phyloP scores from a whole-genome alignment of 2,888 invertebrate species.

The Cylindroiulus punctatus region DNA sequence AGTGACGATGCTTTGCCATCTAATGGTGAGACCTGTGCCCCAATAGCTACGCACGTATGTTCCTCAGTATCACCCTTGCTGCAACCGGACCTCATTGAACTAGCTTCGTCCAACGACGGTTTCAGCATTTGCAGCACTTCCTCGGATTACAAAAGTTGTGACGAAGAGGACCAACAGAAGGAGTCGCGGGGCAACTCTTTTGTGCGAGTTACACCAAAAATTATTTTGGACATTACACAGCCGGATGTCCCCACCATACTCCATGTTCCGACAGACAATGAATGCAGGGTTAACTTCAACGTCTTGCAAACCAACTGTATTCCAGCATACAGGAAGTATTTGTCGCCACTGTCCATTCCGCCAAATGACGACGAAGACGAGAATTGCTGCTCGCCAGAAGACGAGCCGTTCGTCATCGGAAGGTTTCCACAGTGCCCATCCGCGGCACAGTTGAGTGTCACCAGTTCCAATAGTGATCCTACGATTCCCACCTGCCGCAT shows the following conservation, averaged over 20 bases:
- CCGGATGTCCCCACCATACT: not conserved
- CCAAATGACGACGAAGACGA: conserved; percentile 47
- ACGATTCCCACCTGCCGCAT: conserved; percentile 68
- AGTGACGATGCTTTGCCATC: not conserved
- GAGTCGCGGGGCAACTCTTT: not conserved
- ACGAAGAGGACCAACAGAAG: conserved; percentile 39
- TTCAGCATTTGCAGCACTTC: conserved; percentile 52
- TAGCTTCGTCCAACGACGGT: conserved; percentile 52
- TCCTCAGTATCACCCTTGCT: conserved; percentile 55
- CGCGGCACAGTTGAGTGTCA: conserved; percentile 49
- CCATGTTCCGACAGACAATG: not conserved
- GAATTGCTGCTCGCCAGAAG: conserved; percentile 42
- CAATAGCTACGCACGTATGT: not conserved
- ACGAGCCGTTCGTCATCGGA: not conserved
- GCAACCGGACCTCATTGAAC: conserved; percentile 52
- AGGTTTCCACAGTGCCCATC: conserved; percentile 52
- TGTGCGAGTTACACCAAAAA: not conserved
- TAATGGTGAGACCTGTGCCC: not conserved
- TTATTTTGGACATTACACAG: not conserved
- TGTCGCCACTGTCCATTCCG: conserved; percentile 29
- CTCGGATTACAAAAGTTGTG: conserved; percentile 53
- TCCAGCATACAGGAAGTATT: not conserved
- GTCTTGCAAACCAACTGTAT: not conserved
- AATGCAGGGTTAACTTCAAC: not conserved
- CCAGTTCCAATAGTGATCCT: conserved; percentile 56